Percentiles rank a stretch among this genome's conserved stretches.
Conservation (phyloP, 2,888 invertebrate species). For the Drosophila borborema region DNA sequence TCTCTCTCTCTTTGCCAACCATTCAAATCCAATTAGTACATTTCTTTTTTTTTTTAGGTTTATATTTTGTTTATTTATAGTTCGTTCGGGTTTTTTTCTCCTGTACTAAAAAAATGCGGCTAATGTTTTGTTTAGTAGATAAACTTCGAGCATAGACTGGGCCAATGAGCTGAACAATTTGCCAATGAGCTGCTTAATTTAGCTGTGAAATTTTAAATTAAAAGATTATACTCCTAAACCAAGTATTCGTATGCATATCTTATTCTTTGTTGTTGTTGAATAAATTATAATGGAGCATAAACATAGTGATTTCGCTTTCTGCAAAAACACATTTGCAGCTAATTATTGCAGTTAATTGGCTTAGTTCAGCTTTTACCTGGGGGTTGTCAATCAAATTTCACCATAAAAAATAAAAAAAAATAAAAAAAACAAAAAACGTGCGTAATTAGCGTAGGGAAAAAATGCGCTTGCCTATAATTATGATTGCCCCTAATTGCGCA, state of each 20-base stretch:
- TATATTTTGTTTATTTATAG: conserved; percentile 60
- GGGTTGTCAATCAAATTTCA: conserved; percentile 69
- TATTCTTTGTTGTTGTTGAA: too few species aligned
- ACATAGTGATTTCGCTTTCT: conserved; percentile 1
- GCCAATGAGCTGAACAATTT: conserved; percentile 36
- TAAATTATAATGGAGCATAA: neutral
- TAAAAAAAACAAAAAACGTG: conserved; percentile 26
- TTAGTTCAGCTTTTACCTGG: conserved; percentile 40
- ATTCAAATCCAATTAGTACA: conserved; percentile 67
- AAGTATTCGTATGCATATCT: neutral
- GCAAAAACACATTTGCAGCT: conserved; percentile 10
- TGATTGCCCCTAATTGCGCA: conserved; percentile 54
- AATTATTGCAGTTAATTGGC: conserved; percentile 33
- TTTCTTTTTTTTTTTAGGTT: conserved; percentile 33
- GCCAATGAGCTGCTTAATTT: conserved; percentile 27
- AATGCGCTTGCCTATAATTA: conserved; percentile 64
- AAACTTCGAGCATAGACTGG: conserved; percentile 45
- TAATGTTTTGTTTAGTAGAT: conserved; percentile 47
- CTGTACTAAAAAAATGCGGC: conserved; percentile 43
- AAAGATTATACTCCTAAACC: neutral
- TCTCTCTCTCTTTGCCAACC: conserved; percentile 6
- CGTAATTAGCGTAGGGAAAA: conserved; percentile 61
- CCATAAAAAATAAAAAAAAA: conserved; percentile 45
- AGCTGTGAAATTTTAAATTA: conserved; percentile 2
- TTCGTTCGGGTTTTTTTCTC: conserved; percentile 8